Conservation (phyloP, 1,140 invertebrate genomes). For the Drosophila ficusphila region DNA sequence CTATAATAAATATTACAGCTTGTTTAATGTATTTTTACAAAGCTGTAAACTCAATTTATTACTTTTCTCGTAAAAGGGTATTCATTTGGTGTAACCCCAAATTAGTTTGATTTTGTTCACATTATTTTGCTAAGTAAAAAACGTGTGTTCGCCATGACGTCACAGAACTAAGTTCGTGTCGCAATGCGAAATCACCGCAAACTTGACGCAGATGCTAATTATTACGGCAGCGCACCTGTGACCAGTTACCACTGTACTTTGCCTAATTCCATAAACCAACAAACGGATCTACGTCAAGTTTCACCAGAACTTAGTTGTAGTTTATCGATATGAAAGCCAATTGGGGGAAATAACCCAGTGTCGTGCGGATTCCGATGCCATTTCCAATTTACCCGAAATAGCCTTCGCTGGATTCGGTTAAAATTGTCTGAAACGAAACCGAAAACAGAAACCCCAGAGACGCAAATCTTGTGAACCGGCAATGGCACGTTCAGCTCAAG, state of each 20-base stretch:
- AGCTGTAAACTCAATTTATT: too few relatives aligned
- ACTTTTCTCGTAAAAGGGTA: neutral
- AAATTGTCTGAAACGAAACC: slow-evolving; percentile 27
- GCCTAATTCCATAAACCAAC: neutral
- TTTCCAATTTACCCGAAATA: slow-evolving; percentile 21
- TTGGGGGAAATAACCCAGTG: slow-evolving; percentile 13
- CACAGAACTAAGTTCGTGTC: slow-evolving; percentile 35
- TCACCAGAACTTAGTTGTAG: neutral
- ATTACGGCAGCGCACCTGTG: slow-evolving; percentile 29
- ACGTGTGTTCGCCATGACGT: slow-evolving; percentile 27
- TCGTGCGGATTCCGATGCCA: slow-evolving; percentile 30
- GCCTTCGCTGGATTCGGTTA: slow-evolving; percentile 29
- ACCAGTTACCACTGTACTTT: neutral
- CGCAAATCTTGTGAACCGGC: slow-evolving; percentile 15
- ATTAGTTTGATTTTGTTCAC: neutral
- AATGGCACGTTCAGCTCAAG: slow-evolving; percentile 33
- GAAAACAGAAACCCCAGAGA: slow-evolving; percentile 21
- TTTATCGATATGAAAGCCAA: slow-evolving; percentile 7
- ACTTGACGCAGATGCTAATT: slow-evolving; percentile 54
- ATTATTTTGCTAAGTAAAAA: slow-evolving; percentile 12
- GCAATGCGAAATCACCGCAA: slow-evolving; percentile 40
- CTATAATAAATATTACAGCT: too few relatives aligned
- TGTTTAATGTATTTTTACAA: too few relatives aligned
- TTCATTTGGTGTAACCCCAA: neutral
- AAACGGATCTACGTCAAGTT: slow-evolving; percentile 23